Conservation (phyloP, 2,797 vertebrate genomes). For the Dromococcyx pavoninus region DNA sequence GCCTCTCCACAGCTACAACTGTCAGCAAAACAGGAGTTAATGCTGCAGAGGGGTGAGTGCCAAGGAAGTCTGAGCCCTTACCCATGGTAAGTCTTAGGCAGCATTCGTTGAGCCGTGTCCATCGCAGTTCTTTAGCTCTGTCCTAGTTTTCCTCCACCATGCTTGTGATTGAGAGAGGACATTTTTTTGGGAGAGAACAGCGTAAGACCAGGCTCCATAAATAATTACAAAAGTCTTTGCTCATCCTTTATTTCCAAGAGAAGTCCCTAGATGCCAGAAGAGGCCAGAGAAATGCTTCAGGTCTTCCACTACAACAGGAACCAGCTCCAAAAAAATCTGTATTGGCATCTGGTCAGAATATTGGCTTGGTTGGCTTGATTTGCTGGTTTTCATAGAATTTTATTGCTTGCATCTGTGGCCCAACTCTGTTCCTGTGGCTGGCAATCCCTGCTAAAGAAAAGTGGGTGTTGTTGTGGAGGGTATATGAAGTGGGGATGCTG, state of each 20-base stretch:
- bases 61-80: background rate
- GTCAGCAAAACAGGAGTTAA: background rate
- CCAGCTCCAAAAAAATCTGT: background rate
- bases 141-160: accelerated
- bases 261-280: background rate
- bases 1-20: background rate
- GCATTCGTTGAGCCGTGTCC: background rate
- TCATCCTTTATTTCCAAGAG: background rate
- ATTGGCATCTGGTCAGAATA: background rate
- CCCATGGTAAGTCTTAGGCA: accelerated
- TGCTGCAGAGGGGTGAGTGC: accelerated
- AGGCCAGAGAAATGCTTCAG: background rate
- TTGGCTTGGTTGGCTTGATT: background rate
- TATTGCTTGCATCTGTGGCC: background rate
- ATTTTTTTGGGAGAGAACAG: background rate
- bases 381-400: background rate
- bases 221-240: background rate
- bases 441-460: background rate
- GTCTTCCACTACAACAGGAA: background rate
- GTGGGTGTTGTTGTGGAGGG: accelerated
- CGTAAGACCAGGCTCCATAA: background rate
- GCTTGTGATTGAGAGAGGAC: background rate
- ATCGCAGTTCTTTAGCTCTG: background rate
- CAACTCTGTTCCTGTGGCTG: background rate
- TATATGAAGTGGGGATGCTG: background rate